Conservation (phyloP, 1,140 invertebrate genomes). For the Eufriesea mexicana region DNA sequence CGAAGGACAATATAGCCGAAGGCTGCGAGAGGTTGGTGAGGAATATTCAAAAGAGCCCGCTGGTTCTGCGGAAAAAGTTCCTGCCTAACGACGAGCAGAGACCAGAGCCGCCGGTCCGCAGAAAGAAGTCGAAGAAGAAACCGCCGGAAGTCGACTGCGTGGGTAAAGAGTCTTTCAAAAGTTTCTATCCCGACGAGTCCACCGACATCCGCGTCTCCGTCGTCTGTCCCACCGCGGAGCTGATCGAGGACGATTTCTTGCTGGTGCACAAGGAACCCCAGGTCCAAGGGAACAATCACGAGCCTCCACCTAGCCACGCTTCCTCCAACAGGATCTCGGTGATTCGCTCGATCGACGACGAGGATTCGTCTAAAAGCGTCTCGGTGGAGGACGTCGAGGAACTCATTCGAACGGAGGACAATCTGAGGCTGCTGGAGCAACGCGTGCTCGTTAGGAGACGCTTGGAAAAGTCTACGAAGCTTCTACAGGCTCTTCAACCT, state of each 20-base stretch:
- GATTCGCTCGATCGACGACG: background rate
- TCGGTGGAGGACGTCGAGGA: constrained; percentile 73
- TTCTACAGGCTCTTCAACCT: background rate
- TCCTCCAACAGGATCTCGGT: background rate
- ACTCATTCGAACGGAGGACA: constrained; percentile 68
- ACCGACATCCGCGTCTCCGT: background rate
- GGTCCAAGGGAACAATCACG: background rate
- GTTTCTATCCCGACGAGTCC: background rate
- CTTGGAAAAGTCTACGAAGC: constrained; percentile 37
- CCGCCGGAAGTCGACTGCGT: background rate
- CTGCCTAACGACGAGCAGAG: constrained; percentile 44
- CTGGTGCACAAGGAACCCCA: background rate
- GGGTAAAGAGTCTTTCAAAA: background rate
- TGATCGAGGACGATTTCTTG: background rate
- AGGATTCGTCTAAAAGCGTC: constrained; percentile 64
- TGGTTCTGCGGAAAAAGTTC: constrained; percentile 60
- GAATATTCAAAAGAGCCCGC: constrained; percentile 70
- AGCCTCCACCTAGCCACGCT: no score
- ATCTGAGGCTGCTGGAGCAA: constrained; percentile 59
- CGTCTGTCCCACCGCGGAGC: background rate
- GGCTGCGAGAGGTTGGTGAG: constrained; percentile 70
- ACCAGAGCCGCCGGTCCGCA: constrained; percentile 65
- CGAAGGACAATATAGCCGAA: constrained; percentile 65
- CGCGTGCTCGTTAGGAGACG: constrained; percentile 33
- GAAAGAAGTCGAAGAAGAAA: constrained; percentile 29